These are phyloP conservation scores for Drosophila neutralis DNA, from an alignment of 2,888 invertebrate genomes.

Conservation along the genomic window DNA sequence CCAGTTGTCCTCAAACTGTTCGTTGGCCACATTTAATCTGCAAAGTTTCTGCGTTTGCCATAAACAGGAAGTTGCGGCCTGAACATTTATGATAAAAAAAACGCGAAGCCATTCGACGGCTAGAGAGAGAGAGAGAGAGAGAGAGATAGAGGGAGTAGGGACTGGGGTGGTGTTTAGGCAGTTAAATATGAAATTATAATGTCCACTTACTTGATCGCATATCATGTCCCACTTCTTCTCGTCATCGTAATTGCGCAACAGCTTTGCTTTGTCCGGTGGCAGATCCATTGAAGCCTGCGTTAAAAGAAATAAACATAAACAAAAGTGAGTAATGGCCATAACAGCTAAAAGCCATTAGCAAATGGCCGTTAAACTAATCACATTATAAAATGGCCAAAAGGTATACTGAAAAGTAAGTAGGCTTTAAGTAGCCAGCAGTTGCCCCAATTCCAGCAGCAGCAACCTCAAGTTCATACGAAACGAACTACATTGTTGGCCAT, in stretches of 20 bases:
- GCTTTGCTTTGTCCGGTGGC: conserved; percentile 99
- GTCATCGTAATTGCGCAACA: conserved; percentile 97
- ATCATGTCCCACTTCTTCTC: conserved; percentile 99
- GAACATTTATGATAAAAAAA: conserved; percentile 37
- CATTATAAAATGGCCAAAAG: neutral
- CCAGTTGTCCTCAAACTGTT: conserved; percentile 9
- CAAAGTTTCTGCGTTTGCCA: conserved; percentile 42
- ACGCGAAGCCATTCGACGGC: conserved; percentile 29
- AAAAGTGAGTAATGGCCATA: conserved; percentile 38
- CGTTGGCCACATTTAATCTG: conserved; percentile 44
- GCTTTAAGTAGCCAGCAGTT: neutral
- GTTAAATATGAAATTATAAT: conserved; percentile 29
- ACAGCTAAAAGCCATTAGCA: conserved; percentile 43
- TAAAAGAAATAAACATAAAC: conserved; percentile 81
- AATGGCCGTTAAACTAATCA: conserved; percentile 20
- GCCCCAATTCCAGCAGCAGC: neutral
- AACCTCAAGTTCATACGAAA: neutral
- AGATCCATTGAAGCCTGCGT: conserved; percentile 98
- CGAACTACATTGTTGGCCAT: neutral
- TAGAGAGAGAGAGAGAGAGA: neutral
- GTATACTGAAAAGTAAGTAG: neutral
- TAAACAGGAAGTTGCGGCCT: conserved; percentile 57
- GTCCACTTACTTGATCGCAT: conserved; percentile 94
- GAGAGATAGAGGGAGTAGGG: neutral
- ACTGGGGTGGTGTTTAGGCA: conserved; percentile 1